Evolutionary conservation across 2,888 invertebrate genomes (phyloP), one percentile per base, ranked within the genome.

Genomic region (Acleris laterana): DNA sequence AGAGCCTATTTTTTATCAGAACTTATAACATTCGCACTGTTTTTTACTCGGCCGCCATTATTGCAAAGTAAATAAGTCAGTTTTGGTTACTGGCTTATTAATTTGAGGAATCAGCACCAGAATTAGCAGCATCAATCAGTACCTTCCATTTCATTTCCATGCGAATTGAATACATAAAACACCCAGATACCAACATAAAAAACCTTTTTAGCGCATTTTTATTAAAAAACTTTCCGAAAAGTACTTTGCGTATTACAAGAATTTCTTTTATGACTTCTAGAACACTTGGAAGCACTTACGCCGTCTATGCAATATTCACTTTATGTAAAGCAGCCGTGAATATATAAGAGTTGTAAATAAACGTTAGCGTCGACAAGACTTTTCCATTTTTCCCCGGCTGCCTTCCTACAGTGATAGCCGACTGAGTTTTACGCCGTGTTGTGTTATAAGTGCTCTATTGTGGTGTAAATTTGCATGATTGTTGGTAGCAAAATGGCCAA

Each of bases 351-450:
- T 70, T 68, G 67, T 68, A 72, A 71, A 67, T 69, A 63, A 66
- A 66, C 48, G 63, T 59, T 63, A 68, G 57, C 68, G 68, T 51
- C 59, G 77, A 89, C 88, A 88, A 77, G 87, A 81, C 81, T 87
- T 85, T 87, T 85, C 87, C 85, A 89, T 89, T 88, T 78, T 80
- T 78, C 77, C 76, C 72, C 75, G 74, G 72, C 38, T 70, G 74
- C 53, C 73, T 68, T 67, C 67, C 70, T 72, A 71, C 70, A 74
- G 73, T 71, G 71, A 71, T 57, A 61, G n/a, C 53, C 28, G 55
- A 51, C 62, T 66, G 51, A 50, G 60, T 55, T 65, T 44, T 58
- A 22, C 16, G 53, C 50, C 28, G 55, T 55, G 60, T 55, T 65
- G 60, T 56, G 50, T 51, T 50, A 38, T 63, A 59, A 59, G 52